These are phyloP conservation scores for Eledona agricola DNA, from an alignment of 2,888 invertebrate genomes.

Conservation along the genomic window DNA sequence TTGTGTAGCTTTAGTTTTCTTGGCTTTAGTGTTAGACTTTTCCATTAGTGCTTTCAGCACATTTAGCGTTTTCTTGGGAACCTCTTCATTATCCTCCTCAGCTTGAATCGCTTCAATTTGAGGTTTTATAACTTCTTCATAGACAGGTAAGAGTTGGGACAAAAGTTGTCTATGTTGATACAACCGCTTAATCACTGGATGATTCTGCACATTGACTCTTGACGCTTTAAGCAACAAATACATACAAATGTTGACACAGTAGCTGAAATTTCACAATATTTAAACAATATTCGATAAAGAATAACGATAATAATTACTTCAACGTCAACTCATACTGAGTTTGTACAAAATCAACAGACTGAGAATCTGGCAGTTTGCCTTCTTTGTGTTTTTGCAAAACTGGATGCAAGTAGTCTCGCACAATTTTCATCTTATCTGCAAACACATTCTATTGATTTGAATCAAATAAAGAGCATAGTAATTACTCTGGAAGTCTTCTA, in stretches of 20 bases:
- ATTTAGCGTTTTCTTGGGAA: constrained; percentile 61
- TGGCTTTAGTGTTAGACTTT: constrained; percentile 25
- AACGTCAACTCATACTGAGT: constrained; percentile 62
- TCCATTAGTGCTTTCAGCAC: constrained; percentile 33
- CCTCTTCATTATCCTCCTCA: constrained; percentile 54
- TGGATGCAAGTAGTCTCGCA: constrained; percentile 73
- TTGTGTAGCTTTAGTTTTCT: constrained; percentile 23
- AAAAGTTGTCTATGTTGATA: constrained; percentile 82
- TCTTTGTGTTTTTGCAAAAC: constrained; percentile 66
- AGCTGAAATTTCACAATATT: constrained; percentile 69
- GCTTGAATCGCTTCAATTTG: constrained; percentile 72
- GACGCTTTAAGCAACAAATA: constrained; percentile 86
- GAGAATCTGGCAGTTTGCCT: constrained; percentile 70
- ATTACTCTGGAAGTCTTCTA: constrained; percentile 81
- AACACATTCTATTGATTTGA: constrained; percentile 13
- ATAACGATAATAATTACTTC: constrained; percentile 60
- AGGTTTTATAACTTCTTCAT: constrained; percentile 72
- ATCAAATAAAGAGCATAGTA: too few species aligned
- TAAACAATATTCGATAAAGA: constrained; percentile 32
- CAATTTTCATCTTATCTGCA: constrained; percentile 66
- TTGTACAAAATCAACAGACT: constrained; percentile 75
- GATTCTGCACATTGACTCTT: constrained; percentile 75
- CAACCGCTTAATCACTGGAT: constrained; percentile 89
- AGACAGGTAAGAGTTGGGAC: constrained; percentile 76
- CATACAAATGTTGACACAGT: constrained; percentile 85